Base-by-base conservation (phyloP, 2,888 invertebrate species). In the Anarsia innoxiella region DNA sequence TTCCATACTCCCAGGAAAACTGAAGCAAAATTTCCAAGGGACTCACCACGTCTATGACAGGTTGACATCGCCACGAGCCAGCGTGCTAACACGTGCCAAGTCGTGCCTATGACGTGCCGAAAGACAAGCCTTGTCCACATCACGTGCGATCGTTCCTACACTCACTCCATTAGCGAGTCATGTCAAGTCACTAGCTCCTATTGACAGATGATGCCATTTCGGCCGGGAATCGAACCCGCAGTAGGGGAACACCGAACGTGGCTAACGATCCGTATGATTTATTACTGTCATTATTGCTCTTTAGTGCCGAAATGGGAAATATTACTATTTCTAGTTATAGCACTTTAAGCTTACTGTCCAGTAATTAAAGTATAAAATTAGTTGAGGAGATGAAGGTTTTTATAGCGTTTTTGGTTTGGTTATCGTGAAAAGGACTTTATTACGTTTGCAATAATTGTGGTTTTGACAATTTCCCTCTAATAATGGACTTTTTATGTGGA, bases 131-230 rank as follows among this genome's bases (percentile, higher is more conserved):
- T 8, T 19, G 27, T 31, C 40, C 41, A 48, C 42, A 42, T 33
- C 39, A 44, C 37, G 51, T 58, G 48, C 50, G 56, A 65, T 65
- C 74, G 69, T 69, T 56, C 56, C 56, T 52, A 79, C 77, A 74
- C 55, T 65, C 66, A 77, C 72, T 82, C 82, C 83, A 84, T 84
- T 84, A 84, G 72, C 68, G 48, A 68, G 73, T 74, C 77, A 62
- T 66, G 82, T 83, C 82, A 80, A 80, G 79, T 82, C 80, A 79
- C 78, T 65, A 50, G 49, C 54, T 50, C 56, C 70, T 69, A 83
- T 82, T 84, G 84, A 84, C 84, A 83, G 84, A 84, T 83, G 83
- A 83, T 82, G 75, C 80, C 78, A 83, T 83, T 83, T 79, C 80
- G 68, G 62, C 60, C 74, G 70, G 76, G 83, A 83, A 82, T 83